phyloP scores from a whole-genome alignment of 2,113 vertebrate species.

The Thamnophis sirtalis region DNA sequence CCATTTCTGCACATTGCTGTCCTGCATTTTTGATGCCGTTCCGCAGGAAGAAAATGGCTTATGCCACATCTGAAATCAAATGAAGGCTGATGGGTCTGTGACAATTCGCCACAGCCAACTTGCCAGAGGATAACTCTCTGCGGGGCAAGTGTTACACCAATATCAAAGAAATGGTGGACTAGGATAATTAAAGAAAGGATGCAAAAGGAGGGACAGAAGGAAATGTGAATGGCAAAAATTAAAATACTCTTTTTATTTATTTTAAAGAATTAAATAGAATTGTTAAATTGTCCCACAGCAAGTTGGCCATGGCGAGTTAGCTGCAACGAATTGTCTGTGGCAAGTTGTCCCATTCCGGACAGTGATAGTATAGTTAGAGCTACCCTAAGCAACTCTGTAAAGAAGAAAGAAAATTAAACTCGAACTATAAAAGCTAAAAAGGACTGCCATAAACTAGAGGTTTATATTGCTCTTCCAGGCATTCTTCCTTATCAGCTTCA shows the following conservation, averaged over 20 bases:
- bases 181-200: not conserved
- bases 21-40: not conserved
- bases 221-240: not conserved
- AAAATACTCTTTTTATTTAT: not conserved
- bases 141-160: not conserved
- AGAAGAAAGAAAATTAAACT: slow-evolving; percentile 8
- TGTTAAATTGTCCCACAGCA: not conserved
- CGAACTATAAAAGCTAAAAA: slow-evolving; percentile 34
- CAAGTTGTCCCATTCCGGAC: not conserved
- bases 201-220: not conserved
- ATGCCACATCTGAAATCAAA: not conserved
- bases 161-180: not conserved
- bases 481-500: slow-evolving; percentile 43
- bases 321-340: not conserved
- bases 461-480: slow-evolving; percentile 44
- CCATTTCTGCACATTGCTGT: not conserved
- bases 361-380: slow-evolving; percentile 3
- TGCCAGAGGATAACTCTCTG: not conserved
- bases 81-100: no score
- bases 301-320: not conserved
- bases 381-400: slow-evolving; percentile 23
- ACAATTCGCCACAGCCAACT: not conserved
- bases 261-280: not conserved
- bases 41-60: not conserved
- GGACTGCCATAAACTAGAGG: slow-evolving; percentile 31